These are phyloP conservation scores for Unio delphinus DNA, from an alignment of 2,888 invertebrate species.

Conservation along the genomic window DNA sequence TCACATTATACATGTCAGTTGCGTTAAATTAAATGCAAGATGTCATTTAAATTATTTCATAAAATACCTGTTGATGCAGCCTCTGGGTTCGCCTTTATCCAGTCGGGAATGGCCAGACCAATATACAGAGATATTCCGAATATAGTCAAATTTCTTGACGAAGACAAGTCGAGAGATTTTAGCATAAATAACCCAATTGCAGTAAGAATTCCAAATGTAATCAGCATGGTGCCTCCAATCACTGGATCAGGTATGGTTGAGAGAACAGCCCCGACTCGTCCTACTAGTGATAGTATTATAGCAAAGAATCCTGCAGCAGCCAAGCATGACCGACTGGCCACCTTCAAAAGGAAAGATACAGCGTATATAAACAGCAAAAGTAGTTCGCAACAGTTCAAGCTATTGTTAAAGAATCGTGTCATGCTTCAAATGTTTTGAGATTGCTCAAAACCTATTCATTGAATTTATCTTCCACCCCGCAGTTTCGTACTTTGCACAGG, in stretches of 20 bases:
- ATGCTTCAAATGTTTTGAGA: too few relatives aligned
- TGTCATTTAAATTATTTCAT: too few relatives aligned
- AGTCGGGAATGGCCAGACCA: conserved; percentile 38
- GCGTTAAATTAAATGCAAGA: too few relatives aligned
- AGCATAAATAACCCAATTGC: conserved; percentile 39
- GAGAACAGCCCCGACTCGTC: conserved; percentile 41
- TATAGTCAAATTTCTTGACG: conserved; percentile 36
- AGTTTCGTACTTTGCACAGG: too few relatives aligned
- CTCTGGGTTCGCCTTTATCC: conserved; percentile 29
- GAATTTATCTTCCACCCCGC: too few relatives aligned
- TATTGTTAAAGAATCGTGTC: not conserved
- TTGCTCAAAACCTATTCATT: too few relatives aligned
- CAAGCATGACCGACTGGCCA: conserved; percentile 46
- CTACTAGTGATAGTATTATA: conserved; percentile 35
- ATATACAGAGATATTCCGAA: conserved; percentile 34
- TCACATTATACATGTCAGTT: too few relatives aligned
- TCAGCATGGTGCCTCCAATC: conserved; percentile 35
- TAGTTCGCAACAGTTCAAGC: not conserved
- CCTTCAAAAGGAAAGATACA: conserved; percentile 17
- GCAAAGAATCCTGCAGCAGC: conserved; percentile 34
- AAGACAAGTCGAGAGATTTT: conserved; percentile 29
- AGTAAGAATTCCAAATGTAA: conserved; percentile 34
- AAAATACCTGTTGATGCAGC: conserved; percentile 23
- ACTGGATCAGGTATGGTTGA: conserved; percentile 40
- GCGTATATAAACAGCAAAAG: not conserved